Evolutionary conservation across 2,888 invertebrate species (phyloP), one percentile per base, ranked within the genome.

Genomic region (Caenorhabditis plicata): DNA sequence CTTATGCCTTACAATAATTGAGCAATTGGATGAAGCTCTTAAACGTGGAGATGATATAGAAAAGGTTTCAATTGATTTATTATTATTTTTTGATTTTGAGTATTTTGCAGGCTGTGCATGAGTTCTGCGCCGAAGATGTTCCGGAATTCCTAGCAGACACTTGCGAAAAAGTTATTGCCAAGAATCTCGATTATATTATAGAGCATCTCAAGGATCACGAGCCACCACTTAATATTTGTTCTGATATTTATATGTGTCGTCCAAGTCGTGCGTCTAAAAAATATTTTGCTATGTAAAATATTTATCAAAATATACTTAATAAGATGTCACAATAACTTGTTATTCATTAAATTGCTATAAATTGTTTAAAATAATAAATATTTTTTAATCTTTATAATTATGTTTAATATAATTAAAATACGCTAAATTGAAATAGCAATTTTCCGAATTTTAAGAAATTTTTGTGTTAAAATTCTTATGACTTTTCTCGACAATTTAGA

Each of bases 81-180:
- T 9, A 4, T 9, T 13, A 5, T 13, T 25, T 9, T 5, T 19
- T 23, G 15, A 22, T 33, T 11, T 23, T 23, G 4, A 11, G 35
- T 11, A 32, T n/a, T 9, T 56, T 53, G 2, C 48, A 58, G 60
- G 60, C 50, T 4, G 54, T 60, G n/a, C 49, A 60, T 48, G 43
- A 49, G 33, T 60, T 60, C 54, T 60, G 60, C 50, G 46, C 53
- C 29, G 50, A 54, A 39, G 60, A 60, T 27, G 60, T 60, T 22
- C 48, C 48, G 3, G 49, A 49, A 19, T 60, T 60, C 29, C 53
- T 61, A 42, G 61, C 55, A 7, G 47, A 50, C 35, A 55, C 47
- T 42, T 61, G 61, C 35, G 54, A 54, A 32, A 61, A 61, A 22
- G 39, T 61, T n/a, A 61, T 61, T 51, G 61, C 54, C 23, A 61